A percentile compares a stretch with the other conserved stretches of the same genome.
Evolutionary conservation across 2,113 vertebrate genomes (phyloP).

Genomic region (Thalassarche chlororhynchos): DNA sequence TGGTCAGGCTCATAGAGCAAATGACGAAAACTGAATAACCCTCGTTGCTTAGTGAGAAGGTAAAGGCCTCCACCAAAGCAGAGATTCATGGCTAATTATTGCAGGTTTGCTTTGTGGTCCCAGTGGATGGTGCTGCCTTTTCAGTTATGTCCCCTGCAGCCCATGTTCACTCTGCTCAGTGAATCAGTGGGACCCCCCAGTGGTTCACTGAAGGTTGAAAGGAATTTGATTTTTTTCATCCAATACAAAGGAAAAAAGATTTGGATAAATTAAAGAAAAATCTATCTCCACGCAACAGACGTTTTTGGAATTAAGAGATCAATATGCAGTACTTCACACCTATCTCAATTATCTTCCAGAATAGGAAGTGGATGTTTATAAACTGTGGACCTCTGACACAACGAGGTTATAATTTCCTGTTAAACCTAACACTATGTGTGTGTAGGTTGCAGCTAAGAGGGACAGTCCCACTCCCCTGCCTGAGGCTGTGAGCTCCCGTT

Average conservation of each 20-base stretch:
- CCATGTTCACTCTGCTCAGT: background rate
- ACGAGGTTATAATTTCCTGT: constrained; percentile 43
- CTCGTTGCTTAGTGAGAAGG: background rate
- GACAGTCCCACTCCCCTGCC: background rate
- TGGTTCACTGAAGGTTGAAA: background rate
- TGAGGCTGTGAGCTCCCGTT: background rate
- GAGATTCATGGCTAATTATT: background rate
- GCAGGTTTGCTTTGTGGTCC: background rate
- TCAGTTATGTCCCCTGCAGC: background rate
- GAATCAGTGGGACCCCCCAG: background rate
- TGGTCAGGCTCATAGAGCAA: background rate
- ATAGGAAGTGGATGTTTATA: constrained; percentile 47
- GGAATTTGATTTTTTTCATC: background rate
- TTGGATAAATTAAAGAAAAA: background rate
- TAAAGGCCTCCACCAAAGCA: background rate
- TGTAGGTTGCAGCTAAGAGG: constrained; percentile 60
- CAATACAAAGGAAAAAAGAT: background rate
- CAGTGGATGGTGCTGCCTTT: background rate
- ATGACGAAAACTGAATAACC: background rate
- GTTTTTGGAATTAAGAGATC: background rate
- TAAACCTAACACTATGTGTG: constrained; percentile 65
- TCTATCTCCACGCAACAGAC: background rate
- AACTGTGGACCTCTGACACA: background rate
- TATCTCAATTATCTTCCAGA: constrained; percentile 30
- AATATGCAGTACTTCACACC: background rate